phyloP scores from a whole-genome alignment of 2,113 vertebrate species.

The Trichomycterus rosablanca region DNA sequence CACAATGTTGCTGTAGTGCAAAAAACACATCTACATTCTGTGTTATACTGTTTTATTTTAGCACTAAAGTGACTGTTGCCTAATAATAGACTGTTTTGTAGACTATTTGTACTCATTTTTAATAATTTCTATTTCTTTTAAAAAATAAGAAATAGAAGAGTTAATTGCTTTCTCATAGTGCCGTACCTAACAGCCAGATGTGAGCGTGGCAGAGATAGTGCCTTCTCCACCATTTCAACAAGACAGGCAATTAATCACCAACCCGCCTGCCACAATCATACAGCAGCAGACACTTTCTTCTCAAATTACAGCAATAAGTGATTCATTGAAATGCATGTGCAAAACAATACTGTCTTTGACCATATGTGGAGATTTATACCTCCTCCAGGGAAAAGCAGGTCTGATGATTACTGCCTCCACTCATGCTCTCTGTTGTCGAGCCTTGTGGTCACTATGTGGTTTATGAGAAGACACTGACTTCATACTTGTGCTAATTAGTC shows the following conservation, averaged over 20 bases:
- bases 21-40: too few relatives aligned
- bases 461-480: slow-evolving; percentile 17
- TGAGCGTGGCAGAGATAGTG: slow-evolving; percentile 18
- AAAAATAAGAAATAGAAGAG: too few relatives aligned
- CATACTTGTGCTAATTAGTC: slow-evolving; percentile 28
- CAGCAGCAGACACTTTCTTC: slow-evolving; percentile 28
- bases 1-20: too few relatives aligned
- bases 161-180: not conserved
- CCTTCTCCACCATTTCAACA: slow-evolving; percentile 32
- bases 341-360: slow-evolving; percentile 39
- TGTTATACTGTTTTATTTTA: too few relatives aligned
- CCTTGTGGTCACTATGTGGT: slow-evolving; percentile 32
- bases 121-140: too few relatives aligned
- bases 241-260: slow-evolving; percentile 36
- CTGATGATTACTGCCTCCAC: slow-evolving; percentile 38
- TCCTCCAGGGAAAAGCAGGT: slow-evolving; percentile 38
- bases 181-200: slow-evolving; percentile 22
- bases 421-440: slow-evolving; percentile 31
- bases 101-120: too few relatives aligned
- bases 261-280: slow-evolving; percentile 21
- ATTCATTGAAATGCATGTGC: slow-evolving; percentile 38
- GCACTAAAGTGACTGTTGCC: too few relatives aligned
- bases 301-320: slow-evolving; percentile 45
- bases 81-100: too few relatives aligned
- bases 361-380: slow-evolving; percentile 30